phyloP scores from a whole-genome alignment of 64 coral and sea anemone species.

The Pocillopora verrucosa region DNA sequence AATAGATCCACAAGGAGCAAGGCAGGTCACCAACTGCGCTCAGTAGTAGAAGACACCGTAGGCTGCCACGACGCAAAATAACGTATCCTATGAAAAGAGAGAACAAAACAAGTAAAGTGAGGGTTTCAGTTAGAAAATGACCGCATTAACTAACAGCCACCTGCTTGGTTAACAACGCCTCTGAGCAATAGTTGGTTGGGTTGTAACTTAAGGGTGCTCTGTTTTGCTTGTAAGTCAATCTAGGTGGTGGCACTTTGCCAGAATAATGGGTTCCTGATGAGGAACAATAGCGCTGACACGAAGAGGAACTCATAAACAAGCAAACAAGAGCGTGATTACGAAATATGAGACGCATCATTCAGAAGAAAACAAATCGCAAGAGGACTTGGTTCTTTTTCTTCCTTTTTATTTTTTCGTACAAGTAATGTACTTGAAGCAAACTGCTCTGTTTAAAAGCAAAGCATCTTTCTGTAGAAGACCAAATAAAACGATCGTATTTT shows the following conservation, averaged over 20 bases:
- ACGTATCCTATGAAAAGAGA: constrained; percentile 43
- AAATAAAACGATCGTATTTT: too few species aligned
- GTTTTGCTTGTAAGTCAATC: not conserved
- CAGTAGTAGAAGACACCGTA: constrained; percentile 67
- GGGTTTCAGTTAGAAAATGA: not conserved
- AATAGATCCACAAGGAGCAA: not conserved
- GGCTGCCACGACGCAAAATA: constrained; percentile 64
- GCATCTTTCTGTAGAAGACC: too few species aligned
- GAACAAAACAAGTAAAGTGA: not conserved
- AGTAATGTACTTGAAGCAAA: too few species aligned
- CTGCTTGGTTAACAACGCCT: not conserved
- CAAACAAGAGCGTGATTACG: not conserved
- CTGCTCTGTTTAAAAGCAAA: too few species aligned
- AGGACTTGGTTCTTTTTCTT: too few species aligned
- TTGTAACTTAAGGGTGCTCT: not conserved
- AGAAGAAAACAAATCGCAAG: not conserved
- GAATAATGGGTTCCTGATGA: not conserved
- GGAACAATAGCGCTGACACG: not conserved
- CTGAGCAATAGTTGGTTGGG: not conserved
- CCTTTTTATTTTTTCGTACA: too few species aligned
- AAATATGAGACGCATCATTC: not conserved
- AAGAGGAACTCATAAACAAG: not conserved
- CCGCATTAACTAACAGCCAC: not conserved
- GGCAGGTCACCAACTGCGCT: not conserved
- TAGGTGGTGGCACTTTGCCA: not conserved